Conservation (phyloP, 2,113 vertebrate genomes). For the Cebus imitator region DNA sequence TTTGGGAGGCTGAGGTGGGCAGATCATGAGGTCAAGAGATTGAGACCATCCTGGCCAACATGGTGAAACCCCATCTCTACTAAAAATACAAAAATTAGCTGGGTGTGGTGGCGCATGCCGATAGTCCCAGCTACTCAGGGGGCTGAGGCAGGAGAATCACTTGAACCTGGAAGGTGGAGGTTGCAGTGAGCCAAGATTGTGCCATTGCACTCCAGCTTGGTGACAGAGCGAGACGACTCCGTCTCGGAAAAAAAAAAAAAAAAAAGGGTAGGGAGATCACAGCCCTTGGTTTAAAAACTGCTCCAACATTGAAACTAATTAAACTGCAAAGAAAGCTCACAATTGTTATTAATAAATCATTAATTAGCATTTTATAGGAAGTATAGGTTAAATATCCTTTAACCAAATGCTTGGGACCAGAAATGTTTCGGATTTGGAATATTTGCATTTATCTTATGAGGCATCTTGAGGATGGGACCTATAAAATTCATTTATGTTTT, state of each 20-base stretch:
- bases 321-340: slow-evolving; percentile 7
- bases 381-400: background rate
- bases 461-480: background rate
- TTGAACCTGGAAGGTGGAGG: no score
- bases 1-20: no score
- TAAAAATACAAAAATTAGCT: no score
- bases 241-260: no score
- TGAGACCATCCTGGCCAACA: no score
- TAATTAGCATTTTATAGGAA: slow-evolving; percentile 25
- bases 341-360: slow-evolving; percentile 31
- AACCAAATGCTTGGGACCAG: background rate
- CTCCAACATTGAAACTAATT: background rate
- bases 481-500: background rate
- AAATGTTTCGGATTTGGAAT: background rate
- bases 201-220: no score
- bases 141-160: no score
- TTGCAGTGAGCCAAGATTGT: no score
- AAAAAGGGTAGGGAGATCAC: background rate
- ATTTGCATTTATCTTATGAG: background rate
- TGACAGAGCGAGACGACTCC: no score
- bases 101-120: accelerated
- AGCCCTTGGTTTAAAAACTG: slow-evolving; percentile 5
- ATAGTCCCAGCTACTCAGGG: no score
- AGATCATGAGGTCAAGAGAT: no score
- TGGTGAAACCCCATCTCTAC: no score